Base-by-base conservation (phyloP, 2,797 vertebrate species). In the Pipistrellus pygmaeus region DNA sequence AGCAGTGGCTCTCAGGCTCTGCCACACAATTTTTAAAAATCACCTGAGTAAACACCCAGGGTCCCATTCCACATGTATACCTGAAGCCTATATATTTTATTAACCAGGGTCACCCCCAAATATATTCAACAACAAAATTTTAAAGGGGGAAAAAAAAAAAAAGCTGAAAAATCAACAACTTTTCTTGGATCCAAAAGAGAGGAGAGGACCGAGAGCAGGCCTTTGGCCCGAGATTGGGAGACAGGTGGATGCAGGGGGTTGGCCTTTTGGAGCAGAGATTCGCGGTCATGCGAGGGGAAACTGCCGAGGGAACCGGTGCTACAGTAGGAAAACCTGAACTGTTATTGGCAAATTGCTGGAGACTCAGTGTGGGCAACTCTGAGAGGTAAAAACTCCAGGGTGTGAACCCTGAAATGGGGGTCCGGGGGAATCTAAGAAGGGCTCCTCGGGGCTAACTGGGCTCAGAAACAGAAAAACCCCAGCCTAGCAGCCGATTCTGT, bases 1-100 rank as follows among this genome's bases (percentile, higher is more conserved):
- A 96, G 35, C 21, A 85, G 3, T 46, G 23, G 21, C 77, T 95
- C 60, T 85, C 71, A 86, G 69, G 85, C 10, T 81, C 25, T 85
- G 5, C 9, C 77, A 41, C 27, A 92, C 13, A 41, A 17, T 85
- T 27, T 3, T 5, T 64, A 87, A 85, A 80, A 57, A 41, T 91
- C 41, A 71, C 44, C 17, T 69, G 15, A 14, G 15, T 14, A 91
- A 44, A 73, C 18, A 12, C 38, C 38, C 27, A 14, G 30, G 72
- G 69, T 72, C 44, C 41, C 7, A 8, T 83, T 83, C 25, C 73
- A 57, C 62, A 69, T 9, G 2, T 41, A 35, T 13, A 77, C 75
- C 23, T 53, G 75, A 77, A 77, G 55, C 48, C 21, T 55, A 5
- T 15, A 23, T 25, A 23, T 77, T 77, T 53, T 35, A 25, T 55